Evolutionary conservation across 2,797 vertebrate genomes (phyloP).

Genomic region (Enteromius paludinosus): DNA sequence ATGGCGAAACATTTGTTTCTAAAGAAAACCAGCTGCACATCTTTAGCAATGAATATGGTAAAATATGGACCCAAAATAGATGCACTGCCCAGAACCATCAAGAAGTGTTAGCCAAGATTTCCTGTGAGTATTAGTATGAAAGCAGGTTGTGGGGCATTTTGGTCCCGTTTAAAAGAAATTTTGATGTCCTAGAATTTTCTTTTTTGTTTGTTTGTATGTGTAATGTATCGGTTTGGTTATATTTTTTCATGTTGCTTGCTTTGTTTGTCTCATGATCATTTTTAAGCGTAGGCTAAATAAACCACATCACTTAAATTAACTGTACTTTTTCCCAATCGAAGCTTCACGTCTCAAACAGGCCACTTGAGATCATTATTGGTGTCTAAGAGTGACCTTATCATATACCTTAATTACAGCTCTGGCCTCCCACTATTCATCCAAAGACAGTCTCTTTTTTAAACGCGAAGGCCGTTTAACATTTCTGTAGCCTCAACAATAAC

Average conservation of each 20-base stretch:
- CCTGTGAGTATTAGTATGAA: not conserved
- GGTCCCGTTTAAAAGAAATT: not conserved
- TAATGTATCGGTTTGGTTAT: not conserved
- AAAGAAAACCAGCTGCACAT: not conserved
- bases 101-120: not conserved
- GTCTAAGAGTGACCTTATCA: conserved; percentile 6
- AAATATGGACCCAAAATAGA: not conserved
- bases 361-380: not conserved
- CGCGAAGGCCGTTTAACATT: not conserved
- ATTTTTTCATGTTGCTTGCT: not conserved
- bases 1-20: conserved; percentile 9
- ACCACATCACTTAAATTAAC: not conserved
- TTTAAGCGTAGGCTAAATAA: conserved; percentile 7
- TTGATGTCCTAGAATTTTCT: not conserved
- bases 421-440: not conserved
- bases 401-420: conserved; percentile 22
- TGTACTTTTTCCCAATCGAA: not conserved
- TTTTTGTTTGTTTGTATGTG: not conserved
- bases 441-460: conserved; percentile 8
- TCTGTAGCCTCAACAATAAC: conserved; percentile 30
- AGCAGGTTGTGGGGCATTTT: not conserved
- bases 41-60: not conserved
- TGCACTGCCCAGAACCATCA: conserved; percentile 4
- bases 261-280: not conserved
- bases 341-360: not conserved